Percentiles rank a stretch among this genome's conserved stretches.
Conservation (phyloP, 1,140 invertebrate species). For the Brachionus plicatilis region DNA sequence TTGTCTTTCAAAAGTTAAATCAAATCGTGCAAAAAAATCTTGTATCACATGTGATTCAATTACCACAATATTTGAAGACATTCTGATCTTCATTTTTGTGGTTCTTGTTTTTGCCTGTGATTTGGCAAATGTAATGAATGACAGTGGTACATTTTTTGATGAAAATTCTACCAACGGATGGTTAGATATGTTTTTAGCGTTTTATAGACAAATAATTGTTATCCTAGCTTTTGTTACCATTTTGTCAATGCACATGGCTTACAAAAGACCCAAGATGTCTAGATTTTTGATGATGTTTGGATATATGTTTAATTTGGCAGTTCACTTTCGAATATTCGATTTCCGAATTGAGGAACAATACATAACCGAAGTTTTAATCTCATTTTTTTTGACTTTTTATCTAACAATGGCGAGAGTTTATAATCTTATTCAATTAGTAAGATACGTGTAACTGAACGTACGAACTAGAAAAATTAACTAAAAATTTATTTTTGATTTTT, state of each 20-base stretch:
- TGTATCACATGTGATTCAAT: neutral
- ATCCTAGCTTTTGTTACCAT: neutral
- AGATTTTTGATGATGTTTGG: conserved; percentile 27
- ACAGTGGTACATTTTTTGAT: neutral
- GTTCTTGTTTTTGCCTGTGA: conserved; percentile 17
- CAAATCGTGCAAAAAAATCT: neutral
- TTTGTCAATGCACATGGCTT: conserved; percentile 19
- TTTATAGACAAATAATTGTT: neutral
- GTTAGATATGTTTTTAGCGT: neutral
- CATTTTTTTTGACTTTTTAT: conserved; percentile 37
- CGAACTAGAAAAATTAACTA: neutral
- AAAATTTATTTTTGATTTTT: neutral
- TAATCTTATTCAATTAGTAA: conserved; percentile 2
- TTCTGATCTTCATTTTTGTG: conserved; percentile 5
- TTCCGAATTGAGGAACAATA: conserved; percentile 21
- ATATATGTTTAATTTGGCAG: neutral
- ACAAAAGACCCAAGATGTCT: conserved; percentile 33
- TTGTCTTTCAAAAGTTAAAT: neutral
- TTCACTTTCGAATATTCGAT: conserved; percentile 26
- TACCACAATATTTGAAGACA: conserved; percentile 10
- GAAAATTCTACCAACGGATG: neutral
- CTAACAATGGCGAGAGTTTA: conserved; percentile 26
- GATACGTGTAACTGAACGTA: neutral
- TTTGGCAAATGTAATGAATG: conserved; percentile 16
- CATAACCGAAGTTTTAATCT: conserved; percentile 23